Conservation (phyloP, 1,140 invertebrate species). For the Nomia melanderi region DNA sequence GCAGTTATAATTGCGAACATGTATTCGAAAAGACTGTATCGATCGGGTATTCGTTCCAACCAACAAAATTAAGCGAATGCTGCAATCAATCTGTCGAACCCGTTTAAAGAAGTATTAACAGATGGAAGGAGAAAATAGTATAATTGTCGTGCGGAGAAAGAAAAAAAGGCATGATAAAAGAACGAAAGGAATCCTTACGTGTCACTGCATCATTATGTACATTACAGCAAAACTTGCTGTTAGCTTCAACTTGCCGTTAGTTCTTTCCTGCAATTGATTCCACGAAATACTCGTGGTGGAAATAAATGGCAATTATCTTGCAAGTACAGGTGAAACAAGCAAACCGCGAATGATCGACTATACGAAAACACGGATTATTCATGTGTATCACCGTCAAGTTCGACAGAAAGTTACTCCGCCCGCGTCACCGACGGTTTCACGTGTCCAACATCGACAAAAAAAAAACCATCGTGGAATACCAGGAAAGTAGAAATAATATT, state of each 20-base stretch:
- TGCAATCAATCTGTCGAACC: neutral
- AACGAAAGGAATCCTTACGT: conserved; percentile 57
- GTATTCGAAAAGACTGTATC: neutral
- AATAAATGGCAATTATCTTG: conserved; percentile 30
- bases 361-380: neutral
- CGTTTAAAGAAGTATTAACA: conserved; percentile 1
- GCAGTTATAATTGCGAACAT: too few relatives aligned
- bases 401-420: too few relatives aligned
- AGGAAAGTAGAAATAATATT: neutral
- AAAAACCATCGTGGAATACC: neutral
- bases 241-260: conserved; percentile 35
- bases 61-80: neutral
- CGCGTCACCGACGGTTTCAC: neutral
- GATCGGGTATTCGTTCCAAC: too few relatives aligned
- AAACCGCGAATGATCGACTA: conserved; percentile 16
- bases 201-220: conserved; percentile 60
- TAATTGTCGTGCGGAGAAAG: conserved; percentile 25
- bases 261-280: conserved; percentile 51
- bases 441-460: neutral
- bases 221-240: conserved; percentile 43
- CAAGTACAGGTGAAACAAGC: conserved; percentile 35
- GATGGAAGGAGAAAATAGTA: conserved; percentile 1
- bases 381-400: too few relatives aligned
- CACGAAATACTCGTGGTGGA: conserved; percentile 43
- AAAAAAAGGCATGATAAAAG: conserved; percentile 32